Conservation (phyloP, 2,888 invertebrate genomes). For the Eupeodes luniger region DNA sequence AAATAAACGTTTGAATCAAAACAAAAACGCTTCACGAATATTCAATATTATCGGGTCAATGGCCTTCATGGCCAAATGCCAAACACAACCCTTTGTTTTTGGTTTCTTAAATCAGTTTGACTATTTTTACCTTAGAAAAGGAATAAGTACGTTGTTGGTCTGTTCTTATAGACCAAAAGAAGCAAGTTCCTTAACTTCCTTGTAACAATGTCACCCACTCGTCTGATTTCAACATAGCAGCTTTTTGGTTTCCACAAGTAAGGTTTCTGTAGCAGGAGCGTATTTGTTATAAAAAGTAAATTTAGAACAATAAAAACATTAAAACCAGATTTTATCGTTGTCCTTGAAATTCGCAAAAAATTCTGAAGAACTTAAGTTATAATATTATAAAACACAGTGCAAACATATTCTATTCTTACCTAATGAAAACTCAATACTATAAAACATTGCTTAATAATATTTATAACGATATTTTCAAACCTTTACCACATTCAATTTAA, state of each 20-base stretch:
- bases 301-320: no score
- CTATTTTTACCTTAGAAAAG: background rate
- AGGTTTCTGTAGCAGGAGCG: background rate
- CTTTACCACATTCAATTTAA: no score
- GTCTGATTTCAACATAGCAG: conserved; percentile 28
- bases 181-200: conserved; percentile 47
- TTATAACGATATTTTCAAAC: no score
- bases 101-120: conserved; percentile 12
- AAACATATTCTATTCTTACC: no score
- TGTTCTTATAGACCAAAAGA: background rate
- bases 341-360: no score
- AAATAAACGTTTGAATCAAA: background rate
- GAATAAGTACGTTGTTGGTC: background rate
- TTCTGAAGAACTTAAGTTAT: no score
- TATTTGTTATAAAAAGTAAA: background rate
- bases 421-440: no score
- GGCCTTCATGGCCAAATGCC: conserved; percentile 44
- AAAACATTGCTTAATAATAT: no score
- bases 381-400: no score
- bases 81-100: conserved; percentile 49
- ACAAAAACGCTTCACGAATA: conserved; percentile 67
- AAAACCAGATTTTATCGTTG: no score
- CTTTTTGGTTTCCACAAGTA: conserved; percentile 1
- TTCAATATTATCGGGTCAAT: conserved; percentile 74
- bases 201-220: conserved; percentile 75